Evolutionary conservation across 2,888 invertebrate species (phyloP).

Genomic region (Girardia tigrina): DNA sequence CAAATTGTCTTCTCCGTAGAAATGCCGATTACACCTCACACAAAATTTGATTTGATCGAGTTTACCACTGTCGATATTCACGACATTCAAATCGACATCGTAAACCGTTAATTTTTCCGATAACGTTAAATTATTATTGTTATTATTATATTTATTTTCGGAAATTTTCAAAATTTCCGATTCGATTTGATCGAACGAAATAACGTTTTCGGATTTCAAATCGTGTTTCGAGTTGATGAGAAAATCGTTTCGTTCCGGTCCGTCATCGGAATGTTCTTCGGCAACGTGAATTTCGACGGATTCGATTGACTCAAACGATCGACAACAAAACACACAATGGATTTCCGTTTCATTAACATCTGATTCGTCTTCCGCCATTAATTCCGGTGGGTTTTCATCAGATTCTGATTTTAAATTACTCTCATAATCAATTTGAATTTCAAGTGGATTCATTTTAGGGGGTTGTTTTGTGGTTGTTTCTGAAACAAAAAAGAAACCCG

Average conservation of each 20-base stretch:
- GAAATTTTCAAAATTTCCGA: not conserved
- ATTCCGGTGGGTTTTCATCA: no score
- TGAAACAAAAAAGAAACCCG: no score
- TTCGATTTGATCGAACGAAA: not conserved
- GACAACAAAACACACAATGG: not conserved
- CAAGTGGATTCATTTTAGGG: no score
- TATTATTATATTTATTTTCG: not conserved
- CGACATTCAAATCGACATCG: not conserved
- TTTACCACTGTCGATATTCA: not conserved
- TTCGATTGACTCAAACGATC: not conserved
- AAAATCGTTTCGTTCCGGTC: not conserved
- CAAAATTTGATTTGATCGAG: not conserved
- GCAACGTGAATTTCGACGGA: not conserved
- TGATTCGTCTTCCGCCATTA: no score
- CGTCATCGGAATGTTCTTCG: not conserved
- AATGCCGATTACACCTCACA: conserved; percentile 9
- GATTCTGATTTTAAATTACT: no score
- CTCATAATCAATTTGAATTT: no score
- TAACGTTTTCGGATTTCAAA: not conserved
- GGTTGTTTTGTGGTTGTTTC: no score
- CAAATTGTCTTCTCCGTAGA: not conserved
- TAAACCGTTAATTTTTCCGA: conserved; percentile 19
- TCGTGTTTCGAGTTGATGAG: not conserved
- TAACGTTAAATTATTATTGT: not conserved
- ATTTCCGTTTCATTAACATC: not conserved